Evolutionary conservation across 1,140 invertebrate genomes (phyloP), one percentile per base, ranked within the genome.

Genomic region (Aphidius gifuensis): DNA sequence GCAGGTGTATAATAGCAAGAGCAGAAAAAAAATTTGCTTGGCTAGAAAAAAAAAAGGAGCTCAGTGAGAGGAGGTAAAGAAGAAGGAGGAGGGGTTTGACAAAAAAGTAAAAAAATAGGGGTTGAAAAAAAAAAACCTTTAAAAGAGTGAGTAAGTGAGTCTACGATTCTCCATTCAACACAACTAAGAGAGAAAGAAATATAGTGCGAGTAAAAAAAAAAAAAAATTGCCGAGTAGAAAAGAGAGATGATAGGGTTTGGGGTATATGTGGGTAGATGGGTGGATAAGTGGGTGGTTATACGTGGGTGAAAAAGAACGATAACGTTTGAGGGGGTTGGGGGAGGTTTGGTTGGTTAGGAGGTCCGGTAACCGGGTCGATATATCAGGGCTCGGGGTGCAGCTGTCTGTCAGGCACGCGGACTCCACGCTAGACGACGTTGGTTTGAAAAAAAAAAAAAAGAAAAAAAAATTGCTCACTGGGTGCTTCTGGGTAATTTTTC

Each of bases 401-500:
- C 75, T 78, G 75, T 78, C 76, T 77, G 74, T 78, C 76, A 78
- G 76, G 68, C 70, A 74, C 71, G 72, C 71, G 69, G 73, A 74
- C 73, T 75, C 75, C 66, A 69, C 72, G 70, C 72, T 72, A 74
- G 73, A 74, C 72, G 72, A 74, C 72, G 73, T 72, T 66, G 72
- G 53, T 63, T n/a, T n/a, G n/a, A n/a, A n/a, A 60, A 56, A 54
- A 42, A 42, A 58, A 60, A 42, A 50, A n/a, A 42, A 58, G 49
- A 42, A 50, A n/a, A 66, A 66, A 66, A 66, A 66, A 63, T 53
- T 61, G 69, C 69, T 70, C 68, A 67, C 65, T 66, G 59, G 70
- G 65, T 72, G 74, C 75, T 74, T 73, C 74, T 76, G 74, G 76
- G 73, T 77, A 78, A 78, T 78, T 78, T 78, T 77, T 78, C 76